Conservation (phyloP, 2,888 invertebrate species). For the Vanessa cardui region DNA sequence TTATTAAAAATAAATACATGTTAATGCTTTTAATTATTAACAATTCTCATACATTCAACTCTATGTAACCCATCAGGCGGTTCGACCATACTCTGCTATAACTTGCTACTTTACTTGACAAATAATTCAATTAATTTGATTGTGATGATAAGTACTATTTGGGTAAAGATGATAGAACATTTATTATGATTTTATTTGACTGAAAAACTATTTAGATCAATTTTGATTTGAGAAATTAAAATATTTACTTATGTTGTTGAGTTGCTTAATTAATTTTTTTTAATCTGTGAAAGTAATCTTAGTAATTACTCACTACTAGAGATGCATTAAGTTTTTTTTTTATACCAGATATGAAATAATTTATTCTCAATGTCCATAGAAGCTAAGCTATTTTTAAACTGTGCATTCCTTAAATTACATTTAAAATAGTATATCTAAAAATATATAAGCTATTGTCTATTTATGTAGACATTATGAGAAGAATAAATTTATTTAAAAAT, state of each 20-base stretch:
- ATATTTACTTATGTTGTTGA: background rate
- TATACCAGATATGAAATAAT: background rate
- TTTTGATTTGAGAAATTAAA: background rate
- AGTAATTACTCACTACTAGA: background rate
- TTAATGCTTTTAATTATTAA: conserved; percentile 25
- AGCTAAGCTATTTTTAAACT: conserved; percentile 12
- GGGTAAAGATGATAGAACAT: background rate
- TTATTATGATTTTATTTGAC: background rate
- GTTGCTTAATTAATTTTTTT: no score
- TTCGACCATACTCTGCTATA: background rate
- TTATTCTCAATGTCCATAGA: conserved; percentile 3
- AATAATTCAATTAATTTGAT: no score
- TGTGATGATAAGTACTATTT: no score
- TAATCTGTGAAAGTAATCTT: background rate
- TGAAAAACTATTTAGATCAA: background rate
- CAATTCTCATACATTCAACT: background rate
- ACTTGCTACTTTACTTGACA: no score
- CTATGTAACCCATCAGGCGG: no score
- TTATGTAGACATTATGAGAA: conserved; percentile 30
- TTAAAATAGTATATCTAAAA: conserved; percentile 26
- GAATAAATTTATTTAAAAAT: conserved; percentile 31
- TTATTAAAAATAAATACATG: conserved; percentile 35
- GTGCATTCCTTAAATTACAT: conserved; percentile 26
- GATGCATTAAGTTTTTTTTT: background rate
- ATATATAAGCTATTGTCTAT: conserved; percentile 26